Base-by-base conservation (phyloP, 2,113 vertebrate species). In the Orientallactaga bullata region DNA sequence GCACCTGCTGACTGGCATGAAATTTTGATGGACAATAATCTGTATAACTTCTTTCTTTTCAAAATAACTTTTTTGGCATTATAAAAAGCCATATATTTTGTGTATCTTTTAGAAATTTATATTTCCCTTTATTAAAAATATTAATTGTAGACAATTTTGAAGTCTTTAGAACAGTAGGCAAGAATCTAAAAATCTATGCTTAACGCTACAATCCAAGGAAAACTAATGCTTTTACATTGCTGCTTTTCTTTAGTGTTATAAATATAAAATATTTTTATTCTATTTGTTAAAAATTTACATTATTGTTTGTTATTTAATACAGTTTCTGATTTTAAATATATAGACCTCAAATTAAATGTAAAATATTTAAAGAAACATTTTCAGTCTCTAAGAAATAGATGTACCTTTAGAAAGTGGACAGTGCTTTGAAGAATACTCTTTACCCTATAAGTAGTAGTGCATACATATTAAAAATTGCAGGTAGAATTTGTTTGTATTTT, bases 1-100 rank as follows among this genome's bases (percentile, higher is more conserved):
- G 82, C 55, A 77, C 76, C 58, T 30, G 0, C 87, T 68, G 91
- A 74, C 42, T 87, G 89, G 32, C 37, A 35, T 73, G 93, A 68
- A 60, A 86, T 94, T 96, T 65, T 96, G 89, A 95, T 86, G 83
- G 76, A 85, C 47, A 74, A 26, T 55, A 26, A 86, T 93, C 63
- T 91, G 18, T 74, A 7, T 39, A 72, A 74, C 11, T 72, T 12
- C 24, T 3, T 80, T 88, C 32, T 65, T 82, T 80, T 37, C 21
- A 37, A 92, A 89, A 82, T 82, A 83, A 77, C 68, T 85, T 96
- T 79, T 78, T 47, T 65, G 55, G 37, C 5, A 58, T n/a, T 68
- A 9, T 74, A 63, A 66, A 72, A 89, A 88, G 87, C 93, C 80
- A 35, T 72, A 18, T 66, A 68, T 23, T 87, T 88, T 89, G 35